These are phyloP conservation scores for Sciurus vulgaris DNA, from an alignment of 2,797 vertebrate species.

Conservation along the genomic window DNA sequence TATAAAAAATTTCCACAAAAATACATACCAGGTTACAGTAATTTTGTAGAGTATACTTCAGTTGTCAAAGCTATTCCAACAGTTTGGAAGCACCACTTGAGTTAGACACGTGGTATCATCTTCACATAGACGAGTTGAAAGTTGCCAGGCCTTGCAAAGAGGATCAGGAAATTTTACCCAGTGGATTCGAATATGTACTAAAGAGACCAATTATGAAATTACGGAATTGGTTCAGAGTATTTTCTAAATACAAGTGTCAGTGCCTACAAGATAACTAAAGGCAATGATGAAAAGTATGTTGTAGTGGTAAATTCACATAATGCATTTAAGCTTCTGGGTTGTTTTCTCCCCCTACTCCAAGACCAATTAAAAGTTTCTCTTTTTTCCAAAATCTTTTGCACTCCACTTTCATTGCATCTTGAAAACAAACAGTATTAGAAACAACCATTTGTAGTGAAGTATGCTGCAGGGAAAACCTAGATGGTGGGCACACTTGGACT, in stretches of 20 bases:
- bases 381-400: conserved; percentile 70
- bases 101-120: conserved; percentile 46
- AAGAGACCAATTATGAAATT: conserved; percentile 78
- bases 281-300: conserved; percentile 17
- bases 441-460: conserved; percentile 73
- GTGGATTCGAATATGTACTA: conserved; percentile 76
- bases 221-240: conserved; percentile 74
- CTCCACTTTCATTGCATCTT: conserved; percentile 61
- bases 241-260: conserved; percentile 74
- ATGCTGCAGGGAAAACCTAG: neutral
- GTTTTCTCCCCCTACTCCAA: neutral
- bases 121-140: neutral
- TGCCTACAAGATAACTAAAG: neutral
- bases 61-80: conserved; percentile 67
- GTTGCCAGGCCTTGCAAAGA: neutral
- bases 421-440: conserved; percentile 44
- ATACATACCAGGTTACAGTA: conserved; percentile 75
- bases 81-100: too few relatives aligned
- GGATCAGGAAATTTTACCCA: conserved; percentile 64
- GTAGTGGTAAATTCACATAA: conserved; percentile 81
- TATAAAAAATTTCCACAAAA: conserved; percentile 84
- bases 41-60: conserved; percentile 70
- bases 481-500: too few relatives aligned
- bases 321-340: conserved; percentile 55
- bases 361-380: conserved; percentile 64